Evolutionary conservation across 2,888 invertebrate genomes (phyloP).

Genomic region (Cyrtodaria siliqua): DNA sequence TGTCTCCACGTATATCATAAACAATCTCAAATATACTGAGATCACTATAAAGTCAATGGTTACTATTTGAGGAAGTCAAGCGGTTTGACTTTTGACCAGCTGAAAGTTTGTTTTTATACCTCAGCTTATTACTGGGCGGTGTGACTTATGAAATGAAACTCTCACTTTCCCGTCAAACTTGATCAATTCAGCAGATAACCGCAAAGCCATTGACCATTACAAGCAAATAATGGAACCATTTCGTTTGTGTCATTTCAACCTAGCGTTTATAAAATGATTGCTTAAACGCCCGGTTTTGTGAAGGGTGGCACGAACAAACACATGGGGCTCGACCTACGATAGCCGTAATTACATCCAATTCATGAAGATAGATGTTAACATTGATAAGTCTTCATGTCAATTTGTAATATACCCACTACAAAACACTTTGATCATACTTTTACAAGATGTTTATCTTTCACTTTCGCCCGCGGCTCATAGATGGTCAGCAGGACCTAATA

Average conservation of each 20-base stretch:
- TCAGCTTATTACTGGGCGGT: constrained; percentile 52
- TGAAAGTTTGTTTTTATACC: constrained; percentile 52
- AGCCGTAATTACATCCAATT: constrained; percentile 62
- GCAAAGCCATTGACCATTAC: constrained; percentile 38
- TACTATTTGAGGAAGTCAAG: constrained; percentile 24
- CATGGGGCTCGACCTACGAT: constrained; percentile 57
- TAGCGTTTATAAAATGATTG: constrained; percentile 58
- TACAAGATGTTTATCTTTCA: constrained; percentile 49
- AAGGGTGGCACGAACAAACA: constrained; percentile 58
- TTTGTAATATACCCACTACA: constrained; percentile 63
- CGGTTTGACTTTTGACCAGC: constrained; percentile 53
- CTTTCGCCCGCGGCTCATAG: constrained; percentile 43
- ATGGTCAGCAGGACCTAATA: constrained; percentile 22
- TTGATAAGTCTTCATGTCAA: constrained; percentile 65
- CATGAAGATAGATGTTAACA: constrained; percentile 55
- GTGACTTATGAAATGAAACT: constrained; percentile 71
- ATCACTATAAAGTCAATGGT: background rate
- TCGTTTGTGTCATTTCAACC: constrained; percentile 60
- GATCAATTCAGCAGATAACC: constrained; percentile 37
- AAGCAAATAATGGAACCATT: constrained; percentile 42
- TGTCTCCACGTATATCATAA: background rate
- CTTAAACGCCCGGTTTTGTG: constrained; percentile 60
- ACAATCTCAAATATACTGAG: background rate
- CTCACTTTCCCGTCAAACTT: constrained; percentile 48
- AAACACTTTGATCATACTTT: constrained; percentile 61